Base-by-base conservation (phyloP, 2,888 invertebrate species). In the Agrotis exclamationis region DNA sequence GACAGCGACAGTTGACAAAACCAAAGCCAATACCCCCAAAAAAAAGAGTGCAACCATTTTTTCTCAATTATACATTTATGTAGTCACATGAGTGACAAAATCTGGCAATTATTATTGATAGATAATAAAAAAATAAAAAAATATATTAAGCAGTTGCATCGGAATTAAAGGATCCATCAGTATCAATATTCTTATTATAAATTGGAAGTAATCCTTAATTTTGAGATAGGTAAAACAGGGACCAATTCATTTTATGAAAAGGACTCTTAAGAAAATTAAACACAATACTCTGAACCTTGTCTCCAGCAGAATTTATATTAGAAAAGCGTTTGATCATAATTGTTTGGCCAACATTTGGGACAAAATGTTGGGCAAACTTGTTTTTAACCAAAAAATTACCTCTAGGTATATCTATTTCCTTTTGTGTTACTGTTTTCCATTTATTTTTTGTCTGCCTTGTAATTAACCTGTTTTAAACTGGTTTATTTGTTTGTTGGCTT, bases 331-430 rank as follows among this genome's bases (percentile, higher is more conserved):
- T 60, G 20, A 51, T 6, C 24, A 14, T 44, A 63, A 54, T 48
- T 39, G 24, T 63, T 74, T 16, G 24, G 2, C 33, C n/a, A 72
- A 33, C 9, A 45, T 53, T 74, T 60, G 39, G 7, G 7, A 24
- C 14, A 28, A 14, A 22, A 20, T 28, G 56, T 57, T 54, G 9
- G 18, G 7, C 6, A 28, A 44, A 47, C 53, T 39, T n/a, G 24
- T 47, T 70, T 45, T 18, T 4, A 47, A 51, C 1, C 53, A 47
- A 51, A 58, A 14, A 0, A 20, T 33, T 47, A 62, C 60, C 28
- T 48, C 22, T 13, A 48, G 18, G 18, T 24, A 48, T 74, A 74
- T 56, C 28, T n/a, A 39, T 74, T 63, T 53, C 63, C 20, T 16
- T 39, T 63, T 63, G 20, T 70, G 24, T 20, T 24, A 39, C 11